Evolutionary conservation across 2,797 vertebrate species (phyloP).

Genomic region (Gorsachius magnificus): DNA sequence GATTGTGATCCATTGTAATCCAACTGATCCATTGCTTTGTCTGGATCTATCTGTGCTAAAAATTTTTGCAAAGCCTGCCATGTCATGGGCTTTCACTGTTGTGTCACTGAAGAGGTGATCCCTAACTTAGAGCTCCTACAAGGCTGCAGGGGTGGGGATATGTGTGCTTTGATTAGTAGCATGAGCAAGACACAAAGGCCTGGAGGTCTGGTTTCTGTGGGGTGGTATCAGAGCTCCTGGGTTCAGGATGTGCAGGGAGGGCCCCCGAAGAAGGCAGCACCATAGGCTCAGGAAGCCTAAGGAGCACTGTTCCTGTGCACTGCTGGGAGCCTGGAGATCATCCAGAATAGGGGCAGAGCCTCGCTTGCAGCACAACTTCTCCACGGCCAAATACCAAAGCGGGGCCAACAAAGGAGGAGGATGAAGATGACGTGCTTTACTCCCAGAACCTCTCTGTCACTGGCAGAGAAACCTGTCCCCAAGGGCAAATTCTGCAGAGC

Average conservation of each 20-base stretch:
- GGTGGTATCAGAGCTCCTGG: neutral
- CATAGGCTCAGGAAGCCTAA: neutral
- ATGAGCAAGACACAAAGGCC: neutral
- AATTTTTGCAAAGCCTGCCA: neutral
- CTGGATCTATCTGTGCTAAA: neutral
- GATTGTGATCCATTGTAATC: too few species aligned
- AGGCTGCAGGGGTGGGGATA: neutral
- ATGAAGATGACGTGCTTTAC: neutral
- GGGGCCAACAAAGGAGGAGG: neutral
- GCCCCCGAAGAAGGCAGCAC: accelerated
- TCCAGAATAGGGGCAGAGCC: neutral
- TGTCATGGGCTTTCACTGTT: neutral
- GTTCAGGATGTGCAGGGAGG: neutral
- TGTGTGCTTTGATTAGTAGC: neutral
- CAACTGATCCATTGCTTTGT: neutral
- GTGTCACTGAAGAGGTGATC: neutral
- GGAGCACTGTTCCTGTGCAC: neutral
- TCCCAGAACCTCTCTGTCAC: neutral
- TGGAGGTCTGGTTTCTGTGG: neutral
- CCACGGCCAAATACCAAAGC: neutral
- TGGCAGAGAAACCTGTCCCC: neutral
- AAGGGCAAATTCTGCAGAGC: neutral
- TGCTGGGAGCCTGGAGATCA: neutral
- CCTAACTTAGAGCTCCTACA: neutral
- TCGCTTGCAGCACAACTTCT: neutral